phyloP scores from a whole-genome alignment of 64 coral and sea anemone species.

The Pocillopora verrucosa region DNA sequence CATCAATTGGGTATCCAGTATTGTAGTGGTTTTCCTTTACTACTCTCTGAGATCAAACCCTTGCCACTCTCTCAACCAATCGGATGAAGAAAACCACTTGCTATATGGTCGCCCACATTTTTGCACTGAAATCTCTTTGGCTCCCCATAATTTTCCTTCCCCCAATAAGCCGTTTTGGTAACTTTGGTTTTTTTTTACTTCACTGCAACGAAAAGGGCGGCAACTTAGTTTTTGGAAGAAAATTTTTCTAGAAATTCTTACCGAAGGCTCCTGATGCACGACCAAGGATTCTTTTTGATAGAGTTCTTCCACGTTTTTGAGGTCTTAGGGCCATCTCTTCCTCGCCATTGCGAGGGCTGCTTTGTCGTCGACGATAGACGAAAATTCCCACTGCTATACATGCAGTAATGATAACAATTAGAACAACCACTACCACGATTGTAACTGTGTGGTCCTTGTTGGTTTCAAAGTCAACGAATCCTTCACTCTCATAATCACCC shows the following conservation, averaged over 20 bases:
- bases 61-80: no score
- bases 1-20: not conserved
- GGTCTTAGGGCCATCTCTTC: not conserved
- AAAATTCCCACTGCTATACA: not conserved
- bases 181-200: no score
- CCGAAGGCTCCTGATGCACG: not conserved
- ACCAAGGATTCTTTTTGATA: not conserved
- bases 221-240: no score
- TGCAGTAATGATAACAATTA: not conserved
- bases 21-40: no score
- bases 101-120: no score
- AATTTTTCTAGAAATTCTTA: not conserved
- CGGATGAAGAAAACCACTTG: no score
- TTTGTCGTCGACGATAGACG: constrained; percentile 28
- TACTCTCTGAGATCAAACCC: no score
- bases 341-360: not conserved
- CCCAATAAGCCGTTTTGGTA: no score
- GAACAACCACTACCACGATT: not conserved
- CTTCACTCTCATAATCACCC: not conserved
- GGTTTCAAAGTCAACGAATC: not conserved
- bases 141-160: no score
- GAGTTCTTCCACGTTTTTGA: not conserved
- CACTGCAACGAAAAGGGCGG: no score
- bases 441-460: not conserved
- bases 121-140: no score